Evolutionary conservation across 2,888 invertebrate genomes (phyloP), one percentile per base, ranked within the genome.

Genomic region (Clostera curtula): DNA sequence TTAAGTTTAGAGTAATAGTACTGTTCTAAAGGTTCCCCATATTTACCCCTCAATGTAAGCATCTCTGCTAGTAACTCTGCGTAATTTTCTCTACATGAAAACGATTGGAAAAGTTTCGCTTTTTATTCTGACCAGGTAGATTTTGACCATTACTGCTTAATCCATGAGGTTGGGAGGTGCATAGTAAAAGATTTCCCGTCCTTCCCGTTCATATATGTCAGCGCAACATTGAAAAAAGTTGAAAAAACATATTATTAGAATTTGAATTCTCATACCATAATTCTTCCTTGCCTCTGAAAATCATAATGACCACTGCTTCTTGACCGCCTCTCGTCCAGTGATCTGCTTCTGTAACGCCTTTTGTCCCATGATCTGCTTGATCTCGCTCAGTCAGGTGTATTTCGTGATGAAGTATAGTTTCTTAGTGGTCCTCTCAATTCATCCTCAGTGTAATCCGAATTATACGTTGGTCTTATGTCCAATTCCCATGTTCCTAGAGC

Each of bases 291-390:
- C n/a, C n/a, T n/a, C n/a, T n/a, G n/a, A n/a, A n/a, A n/a, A n/a
- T n/a, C n/a, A n/a, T n/a, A n/a, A n/a, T n/a, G n/a, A n/a, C n/a
- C n/a, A n/a, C n/a, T n/a, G n/a, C n/a, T n/a, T n/a, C n/a, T n/a
- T n/a, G n/a, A n/a, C n/a, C n/a, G n/a, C n/a, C n/a, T n/a, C n/a
- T 14, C 4, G 9, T 22, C 13, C 17, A 5, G 2, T 5, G 10
- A 27, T 12, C 17, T 25, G 32, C 12, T 25, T 14, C 12, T 12
- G 8, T 5, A 18, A 19, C 14, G 5, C 33, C 27, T 27, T 16
- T n/a, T n/a, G n/a, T n/a, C n/a, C n/a, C n/a, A n/a, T n/a, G n/a
- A n/a, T n/a, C n/a, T n/a, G n/a, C n/a, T n/a, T n/a, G n/a, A n/a
- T n/a, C n/a, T n/a, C n/a, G n/a, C n/a, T n/a, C n/a, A n/a, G n/a